These are phyloP conservation scores for Ceratina calcarata DNA, from an alignment of 1,140 invertebrate species.

Conservation along the genomic window DNA sequence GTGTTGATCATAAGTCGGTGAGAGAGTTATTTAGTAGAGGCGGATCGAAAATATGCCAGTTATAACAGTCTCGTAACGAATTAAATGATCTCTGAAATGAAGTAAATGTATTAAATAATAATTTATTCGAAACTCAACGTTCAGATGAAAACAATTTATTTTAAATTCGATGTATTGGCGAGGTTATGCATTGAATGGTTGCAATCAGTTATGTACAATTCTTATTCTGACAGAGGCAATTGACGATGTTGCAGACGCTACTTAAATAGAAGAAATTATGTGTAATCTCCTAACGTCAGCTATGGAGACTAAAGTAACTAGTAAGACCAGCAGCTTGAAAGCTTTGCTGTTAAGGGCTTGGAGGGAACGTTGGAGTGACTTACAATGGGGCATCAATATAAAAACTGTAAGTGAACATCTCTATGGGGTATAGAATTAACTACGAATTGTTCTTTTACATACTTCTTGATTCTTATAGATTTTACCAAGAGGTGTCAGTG, in stretches of 20 bases:
- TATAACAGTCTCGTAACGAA: neutral
- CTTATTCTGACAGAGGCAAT: neutral
- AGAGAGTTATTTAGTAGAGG: neutral
- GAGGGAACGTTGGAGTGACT: conserved; percentile 96
- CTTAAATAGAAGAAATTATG: conserved; percentile 44
- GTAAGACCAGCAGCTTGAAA: conserved; percentile 92
- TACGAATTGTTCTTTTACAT: neutral
- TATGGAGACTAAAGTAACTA: conserved; percentile 89
- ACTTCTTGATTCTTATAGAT: conserved; percentile 78
- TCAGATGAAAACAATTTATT: neutral
- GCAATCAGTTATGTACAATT: neutral
- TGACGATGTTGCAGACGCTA: conserved; percentile 1
- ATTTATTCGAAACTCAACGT: neutral
- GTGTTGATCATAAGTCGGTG: conserved; percentile 12
- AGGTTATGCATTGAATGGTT: conserved; percentile 9
- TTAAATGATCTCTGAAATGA: conserved; percentile 21
- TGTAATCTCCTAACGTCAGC: conserved; percentile 62
- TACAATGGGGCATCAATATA: conserved; percentile 97
- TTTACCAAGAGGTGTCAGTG: conserved; percentile 91
- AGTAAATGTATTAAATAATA: neutral
- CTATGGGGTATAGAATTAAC: neutral
- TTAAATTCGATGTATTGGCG: neutral
- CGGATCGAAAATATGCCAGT: neutral
- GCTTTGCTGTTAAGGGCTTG: conserved; percentile 92
- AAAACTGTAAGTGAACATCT: conserved; percentile 86